Conservation (phyloP, 2,888 invertebrate genomes). For the Drosophila merina region DNA sequence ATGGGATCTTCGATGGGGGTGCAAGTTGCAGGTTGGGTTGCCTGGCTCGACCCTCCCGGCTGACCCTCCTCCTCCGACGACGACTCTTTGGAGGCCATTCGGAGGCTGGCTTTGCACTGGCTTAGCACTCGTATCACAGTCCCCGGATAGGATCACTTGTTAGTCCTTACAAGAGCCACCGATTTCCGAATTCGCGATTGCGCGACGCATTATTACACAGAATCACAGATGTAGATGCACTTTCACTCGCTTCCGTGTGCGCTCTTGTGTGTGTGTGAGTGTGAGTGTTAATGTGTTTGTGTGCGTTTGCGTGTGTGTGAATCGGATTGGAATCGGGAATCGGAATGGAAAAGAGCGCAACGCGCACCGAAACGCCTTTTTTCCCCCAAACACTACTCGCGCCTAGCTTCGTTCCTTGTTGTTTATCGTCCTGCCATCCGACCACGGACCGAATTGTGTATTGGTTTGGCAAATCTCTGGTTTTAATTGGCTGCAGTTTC, state of each 20-base stretch:
- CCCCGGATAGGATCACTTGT: constrained; percentile 42
- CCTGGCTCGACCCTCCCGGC: background rate
- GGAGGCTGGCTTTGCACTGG: constrained; percentile 59
- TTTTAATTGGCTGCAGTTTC: constrained; percentile 9
- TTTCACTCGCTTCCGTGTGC: constrained; percentile 66
- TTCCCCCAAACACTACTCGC: constrained; percentile 61
- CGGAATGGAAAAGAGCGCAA: constrained; percentile 72
- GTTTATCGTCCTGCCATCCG: constrained; percentile 30
- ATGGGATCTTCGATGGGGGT: constrained; percentile 32
- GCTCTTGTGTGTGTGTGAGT: constrained; percentile 22
- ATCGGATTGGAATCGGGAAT: constrained; percentile 51
- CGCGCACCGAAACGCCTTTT: constrained; percentile 59
- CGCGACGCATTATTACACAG: constrained; percentile 78
- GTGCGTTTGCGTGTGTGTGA: constrained; percentile 37
- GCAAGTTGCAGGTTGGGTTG: constrained; percentile 7
- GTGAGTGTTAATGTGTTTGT: constrained; percentile 16
- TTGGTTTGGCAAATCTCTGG: constrained; percentile 11
- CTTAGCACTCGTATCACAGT: constrained; percentile 26
- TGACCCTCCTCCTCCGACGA: constrained; percentile 18
- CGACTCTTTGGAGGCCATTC: constrained; percentile 58
- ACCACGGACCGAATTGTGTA: constrained; percentile 2
- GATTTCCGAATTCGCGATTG: constrained; percentile 69
- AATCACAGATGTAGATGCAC: constrained; percentile 73
- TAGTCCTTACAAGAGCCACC: constrained; percentile 68
- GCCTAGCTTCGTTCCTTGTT: constrained; percentile 43